Conservation (phyloP, 2,888 invertebrate genomes). For the Meandrusa payeni region DNA sequence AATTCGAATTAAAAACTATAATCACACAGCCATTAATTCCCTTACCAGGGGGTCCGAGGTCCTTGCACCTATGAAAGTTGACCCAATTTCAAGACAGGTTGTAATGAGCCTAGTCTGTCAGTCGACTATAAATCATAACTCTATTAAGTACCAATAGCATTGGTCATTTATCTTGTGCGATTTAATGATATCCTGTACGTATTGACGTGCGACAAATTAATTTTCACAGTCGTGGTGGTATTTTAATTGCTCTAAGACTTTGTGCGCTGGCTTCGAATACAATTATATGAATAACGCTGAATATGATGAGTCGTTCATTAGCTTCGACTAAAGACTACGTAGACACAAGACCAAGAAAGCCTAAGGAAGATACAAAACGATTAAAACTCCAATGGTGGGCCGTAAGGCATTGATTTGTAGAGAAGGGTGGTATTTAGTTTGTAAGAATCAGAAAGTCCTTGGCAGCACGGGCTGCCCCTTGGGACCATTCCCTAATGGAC, state of each 20-base stretch:
- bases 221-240: conserved; percentile 19
- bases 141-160: conserved; percentile 34
- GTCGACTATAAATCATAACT: conserved; percentile 32
- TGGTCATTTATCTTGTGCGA: conserved; percentile 32
- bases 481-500: no score
- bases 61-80: conserved; percentile 33
- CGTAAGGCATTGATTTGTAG: no score
- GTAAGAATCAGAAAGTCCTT: no score
- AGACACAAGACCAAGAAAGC: no score
- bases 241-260: background rate
- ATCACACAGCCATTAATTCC: conserved; percentile 21
- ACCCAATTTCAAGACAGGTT: conserved; percentile 33
- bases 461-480: no score
- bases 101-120: conserved; percentile 19
- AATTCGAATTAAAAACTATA: conserved; percentile 20
- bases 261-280: no score
- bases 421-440: no score
- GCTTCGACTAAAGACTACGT: no score
- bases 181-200: conserved; percentile 25
- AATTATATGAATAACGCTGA: no score
- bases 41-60: conserved; percentile 30
- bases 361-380: no score
- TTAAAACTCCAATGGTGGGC: no score
- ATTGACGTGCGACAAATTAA: conserved; percentile 35
- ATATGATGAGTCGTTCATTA: no score